Evolutionary conservation across 2,113 vertebrate species (phyloP), one percentile per base, ranked within the genome.

Genomic region (Callithrix jacchus): DNA sequence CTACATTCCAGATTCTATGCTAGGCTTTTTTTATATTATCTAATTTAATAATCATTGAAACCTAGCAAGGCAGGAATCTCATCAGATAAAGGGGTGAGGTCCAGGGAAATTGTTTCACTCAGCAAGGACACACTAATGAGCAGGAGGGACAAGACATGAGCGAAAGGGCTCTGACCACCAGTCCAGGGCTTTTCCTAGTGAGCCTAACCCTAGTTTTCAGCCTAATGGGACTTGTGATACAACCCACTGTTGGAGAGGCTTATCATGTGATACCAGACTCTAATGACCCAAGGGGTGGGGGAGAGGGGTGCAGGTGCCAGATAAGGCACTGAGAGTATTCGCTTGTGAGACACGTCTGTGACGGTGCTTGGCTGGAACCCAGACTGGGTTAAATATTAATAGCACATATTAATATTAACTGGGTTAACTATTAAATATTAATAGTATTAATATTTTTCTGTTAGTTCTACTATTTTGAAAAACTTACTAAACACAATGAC

Each of bases 361-460:
- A 49, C 30, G 58, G 32, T 13, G 6, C 20, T 68, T 89, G 92
- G 37, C 70, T 76, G 49, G 42, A 96, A 87, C 86, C 56, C 70
- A 90, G 94, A 47, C 56, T 71, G 6, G 5, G 37, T 5, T 70
- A n/a, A n/a, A n/a, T n/a, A n/a, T n/a, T n/a, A n/a, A n/a, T n/a
- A n/a, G n/a, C n/a, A n/a, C n/a, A n/a, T n/a, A n/a, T n/a, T n/a
- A n/a, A n/a, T n/a, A n/a, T n/a, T n/a, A n/a, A n/a, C n/a, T n/a
- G n/a, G n/a, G n/a, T n/a, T n/a, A n/a, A n/a, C n/a, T n/a, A n/a
- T n/a, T n/a, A n/a, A n/a, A n/a, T n/a, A n/a, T n/a, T n/a, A n/a
- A n/a, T n/a, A n/a, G 40, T 76, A 42, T 45, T 64, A 64, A 64
- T 64, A 32, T 64, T 30, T 92, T 96, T 90, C 87, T 88, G 61